Conservation (phyloP, 2,797 vertebrate genomes). For the Diplodus puntazzo region DNA sequence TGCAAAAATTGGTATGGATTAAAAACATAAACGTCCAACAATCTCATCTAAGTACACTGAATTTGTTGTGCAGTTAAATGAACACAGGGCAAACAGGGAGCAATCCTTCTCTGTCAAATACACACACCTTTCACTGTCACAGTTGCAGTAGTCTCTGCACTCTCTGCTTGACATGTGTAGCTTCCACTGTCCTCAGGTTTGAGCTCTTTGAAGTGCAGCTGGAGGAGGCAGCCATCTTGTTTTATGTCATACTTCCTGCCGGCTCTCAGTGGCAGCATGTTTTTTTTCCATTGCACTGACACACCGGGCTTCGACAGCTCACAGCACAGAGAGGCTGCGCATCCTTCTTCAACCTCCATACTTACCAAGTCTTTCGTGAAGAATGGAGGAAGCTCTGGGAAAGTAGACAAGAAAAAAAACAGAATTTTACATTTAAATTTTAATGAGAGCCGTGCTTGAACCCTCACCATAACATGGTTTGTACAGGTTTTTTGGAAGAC, state of each 20-base stretch:
- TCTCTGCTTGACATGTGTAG: conserved; percentile 85
- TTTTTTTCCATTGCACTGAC: conserved; percentile 87
- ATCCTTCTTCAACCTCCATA: conserved; percentile 84
- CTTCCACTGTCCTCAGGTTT: conserved; percentile 87
- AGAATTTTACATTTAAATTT: not conserved
- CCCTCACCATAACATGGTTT: not conserved
- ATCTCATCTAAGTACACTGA: not conserved
- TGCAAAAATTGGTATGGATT: not conserved
- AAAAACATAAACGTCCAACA: not conserved
- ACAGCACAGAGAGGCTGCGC: conserved; percentile 80
- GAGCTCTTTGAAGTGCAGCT: conserved; percentile 86
- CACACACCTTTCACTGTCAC: conserved; percentile 69
- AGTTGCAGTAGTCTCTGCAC: conserved; percentile 63
- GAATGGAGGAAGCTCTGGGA: conserved; percentile 73
- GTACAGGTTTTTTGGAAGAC: not conserved
- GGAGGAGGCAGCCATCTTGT: conserved; percentile 82
- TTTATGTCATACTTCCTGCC: conserved; percentile 85
- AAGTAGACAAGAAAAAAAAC: not conserved
- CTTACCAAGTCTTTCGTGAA: conserved; percentile 86
- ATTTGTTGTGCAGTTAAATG: not conserved
- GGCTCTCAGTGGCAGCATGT: conserved; percentile 81
- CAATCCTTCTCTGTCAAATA: not conserved
- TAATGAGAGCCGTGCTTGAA: not conserved
- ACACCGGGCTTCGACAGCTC: conserved; percentile 84
- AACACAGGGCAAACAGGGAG: not conserved